Evolutionary conservation across 2,113 vertebrate species (phyloP).

Genomic region (Cottus gobio): DNA sequence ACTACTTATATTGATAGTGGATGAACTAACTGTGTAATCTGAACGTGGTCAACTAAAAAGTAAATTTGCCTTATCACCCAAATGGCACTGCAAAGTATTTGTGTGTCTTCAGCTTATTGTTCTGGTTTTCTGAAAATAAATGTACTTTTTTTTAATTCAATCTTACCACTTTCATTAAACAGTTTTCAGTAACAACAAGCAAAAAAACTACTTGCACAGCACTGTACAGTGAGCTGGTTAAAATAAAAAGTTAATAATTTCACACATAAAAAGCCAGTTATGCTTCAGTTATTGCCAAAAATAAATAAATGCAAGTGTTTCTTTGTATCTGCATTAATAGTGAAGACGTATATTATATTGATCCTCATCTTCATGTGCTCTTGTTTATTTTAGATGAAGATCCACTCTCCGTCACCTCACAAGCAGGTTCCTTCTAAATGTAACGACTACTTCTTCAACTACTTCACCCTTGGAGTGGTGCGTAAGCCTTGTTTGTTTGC

Average conservation of each 20-base stretch:
- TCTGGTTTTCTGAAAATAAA: background rate
- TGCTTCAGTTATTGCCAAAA: background rate
- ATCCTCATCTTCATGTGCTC: background rate
- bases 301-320: background rate
- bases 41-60: background rate
- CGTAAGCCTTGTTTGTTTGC: slow-evolving; percentile 65
- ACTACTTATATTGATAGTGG: too few species aligned
- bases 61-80: background rate
- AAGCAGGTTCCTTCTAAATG: slow-evolving; percentile 99
- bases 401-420: slow-evolving; percentile 98
- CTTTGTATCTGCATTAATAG: background rate
- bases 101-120: background rate
- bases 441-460: slow-evolving; percentile 99
- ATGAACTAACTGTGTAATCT: background rate
- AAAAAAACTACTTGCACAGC: background rate
- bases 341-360: background rate
- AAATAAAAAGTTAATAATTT: too few species aligned
- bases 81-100: background rate
- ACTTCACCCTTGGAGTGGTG: slow-evolving; percentile 98
- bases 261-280: background rate
- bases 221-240: too few species aligned
- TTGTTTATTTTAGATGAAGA: slow-evolving; percentile 92
- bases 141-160: background rate
- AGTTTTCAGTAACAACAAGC: background rate
- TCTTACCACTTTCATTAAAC: background rate